Evolutionary conservation across 2,888 invertebrate species (phyloP), one percentile per base, ranked within the genome.

Genomic region (Frankliniella intonsa): DNA sequence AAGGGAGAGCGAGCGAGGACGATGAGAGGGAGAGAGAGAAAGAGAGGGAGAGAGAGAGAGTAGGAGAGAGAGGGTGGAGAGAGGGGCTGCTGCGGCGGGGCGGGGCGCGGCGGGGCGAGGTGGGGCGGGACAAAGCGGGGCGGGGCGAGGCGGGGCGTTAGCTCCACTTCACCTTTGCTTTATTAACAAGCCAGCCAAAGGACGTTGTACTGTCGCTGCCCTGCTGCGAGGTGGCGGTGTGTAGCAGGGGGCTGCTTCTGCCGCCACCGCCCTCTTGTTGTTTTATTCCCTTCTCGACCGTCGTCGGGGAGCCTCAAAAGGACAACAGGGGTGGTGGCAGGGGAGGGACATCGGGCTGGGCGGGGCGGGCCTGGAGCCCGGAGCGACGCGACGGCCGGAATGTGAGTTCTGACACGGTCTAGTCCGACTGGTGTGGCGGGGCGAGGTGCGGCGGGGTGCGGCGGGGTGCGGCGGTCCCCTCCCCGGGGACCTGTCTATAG

Each of bases 121-220:
- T 7, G 17, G 55, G 3, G 65, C n/a, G 65, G 65, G 65, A n/a
- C 69, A 22, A 0, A 8, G 22, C n/a, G 69, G 69, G 11, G 69
- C 25, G 8, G 25, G 69, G 7, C n/a, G 69, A 8, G 69, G 9
- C 69, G 69, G 22, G 11, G 69, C 22, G 22, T 69, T 69, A 69
- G 69, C 69, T 69, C 69, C 69, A 69, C 69, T 69, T 69, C 69
- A 69, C 69, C 69, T 69, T 69, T 69, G 69, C 69, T 69, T 69
- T 69, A 69, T 69, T 69, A 69, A 69, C 69, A 69, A 69, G 69
- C 22, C 69, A n/a, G 62, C 22, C 69, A 69, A 69, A 69, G 69
- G 69, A 69, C 69, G 69, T 17, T 17, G 55, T 55, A 38, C 38
- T 38, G 38, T 38, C 38, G 14, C 19, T 5, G 11, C 62, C 17